These are phyloP conservation scores for Pseudomugil gertrudae DNA, from an alignment of 2,797 vertebrate genomes.

Conservation along the genomic window DNA sequence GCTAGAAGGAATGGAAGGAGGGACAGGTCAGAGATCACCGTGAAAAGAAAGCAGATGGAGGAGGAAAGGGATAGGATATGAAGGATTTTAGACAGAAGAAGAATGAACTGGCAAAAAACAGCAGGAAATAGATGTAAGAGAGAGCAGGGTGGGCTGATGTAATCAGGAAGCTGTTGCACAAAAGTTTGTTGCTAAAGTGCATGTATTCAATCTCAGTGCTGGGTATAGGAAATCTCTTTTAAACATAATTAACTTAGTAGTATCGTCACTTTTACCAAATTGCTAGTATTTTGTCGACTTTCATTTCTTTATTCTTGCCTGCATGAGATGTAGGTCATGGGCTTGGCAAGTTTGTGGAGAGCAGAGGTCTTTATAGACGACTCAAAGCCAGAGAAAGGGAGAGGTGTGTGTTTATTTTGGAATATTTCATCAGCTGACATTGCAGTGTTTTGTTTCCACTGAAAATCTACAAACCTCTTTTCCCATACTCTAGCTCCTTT, in stretches of 20 bases:
- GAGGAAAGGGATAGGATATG: conserved; percentile 1
- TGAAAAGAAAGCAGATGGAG: conserved; percentile 33
- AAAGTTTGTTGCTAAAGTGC: not conserved
- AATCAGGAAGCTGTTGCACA: not conserved
- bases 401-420: conserved; percentile 58
- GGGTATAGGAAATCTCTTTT: not conserved
- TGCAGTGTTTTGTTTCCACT: conserved; percentile 41
- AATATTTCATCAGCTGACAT: conserved; percentile 61
- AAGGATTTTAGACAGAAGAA: conserved; percentile 7
- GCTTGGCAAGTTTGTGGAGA: conserved; percentile 32
- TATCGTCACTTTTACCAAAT: not conserved
- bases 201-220: not conserved
- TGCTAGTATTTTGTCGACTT: conserved; percentile 23
- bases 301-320: conserved; percentile 16
- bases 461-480: conserved; percentile 43
- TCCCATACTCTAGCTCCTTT: conserved; percentile 27
- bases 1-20: conserved; percentile 41
- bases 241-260: not conserved
- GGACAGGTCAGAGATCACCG: conserved; percentile 38
- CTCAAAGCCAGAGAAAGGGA: conserved; percentile 27
- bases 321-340: conserved; percentile 41
- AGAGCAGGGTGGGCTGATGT: not conserved
- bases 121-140: not conserved
- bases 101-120: conserved; percentile 5
- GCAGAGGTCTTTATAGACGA: conserved; percentile 51